phyloP scores from a whole-genome alignment of 1,140 invertebrate genomes.

The Drosophila nasuta region DNA sequence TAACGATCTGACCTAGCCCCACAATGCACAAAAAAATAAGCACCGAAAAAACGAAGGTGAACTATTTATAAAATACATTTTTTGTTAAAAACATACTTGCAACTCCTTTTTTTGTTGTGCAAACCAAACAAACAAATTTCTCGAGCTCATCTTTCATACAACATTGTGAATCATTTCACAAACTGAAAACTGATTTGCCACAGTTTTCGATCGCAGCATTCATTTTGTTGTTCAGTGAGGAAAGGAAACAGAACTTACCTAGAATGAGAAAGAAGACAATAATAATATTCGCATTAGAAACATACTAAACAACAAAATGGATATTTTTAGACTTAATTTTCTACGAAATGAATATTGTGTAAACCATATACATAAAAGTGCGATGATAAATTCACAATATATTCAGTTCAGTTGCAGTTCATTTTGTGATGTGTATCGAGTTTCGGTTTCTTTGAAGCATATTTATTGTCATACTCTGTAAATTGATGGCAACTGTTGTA shows the following conservation, averaged over 20 bases:
- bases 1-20: too few species aligned
- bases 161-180: neutral
- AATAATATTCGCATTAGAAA: slow-evolving; percentile 3
- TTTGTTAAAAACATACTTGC: too few species aligned
- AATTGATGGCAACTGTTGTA: too few species aligned
- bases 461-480: too few species aligned
- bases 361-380: too few species aligned
- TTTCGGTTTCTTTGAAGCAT: too few species aligned
- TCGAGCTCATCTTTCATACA: neutral
- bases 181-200: neutral
- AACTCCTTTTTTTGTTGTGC: too few species aligned
- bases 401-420: neutral
- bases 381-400: neutral
- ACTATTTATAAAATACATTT: too few species aligned
- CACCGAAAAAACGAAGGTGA: too few species aligned
- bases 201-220: neutral
- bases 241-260: slow-evolving; percentile 54
- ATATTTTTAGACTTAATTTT: neutral
- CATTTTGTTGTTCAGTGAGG: neutral
- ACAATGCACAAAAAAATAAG: too few species aligned
- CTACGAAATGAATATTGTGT: neutral
- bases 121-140: neutral
- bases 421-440: too few species aligned
- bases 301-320: neutral
- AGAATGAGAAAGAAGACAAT: slow-evolving; percentile 40